Evolutionary conservation across 1,140 invertebrate species (phyloP).

Genomic region (Aricia agestis): DNA sequence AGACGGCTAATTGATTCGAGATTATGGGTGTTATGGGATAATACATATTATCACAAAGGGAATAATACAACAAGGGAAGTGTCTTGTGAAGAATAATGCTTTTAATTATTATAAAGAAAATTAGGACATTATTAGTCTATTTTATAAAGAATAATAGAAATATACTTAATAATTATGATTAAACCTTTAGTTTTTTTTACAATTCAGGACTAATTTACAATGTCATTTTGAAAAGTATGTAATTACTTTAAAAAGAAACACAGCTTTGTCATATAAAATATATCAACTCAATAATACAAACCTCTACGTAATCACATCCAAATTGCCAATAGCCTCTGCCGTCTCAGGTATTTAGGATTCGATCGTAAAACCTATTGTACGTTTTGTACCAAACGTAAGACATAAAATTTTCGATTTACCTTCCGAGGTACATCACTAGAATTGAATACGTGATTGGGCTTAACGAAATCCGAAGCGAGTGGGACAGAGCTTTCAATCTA

Average conservation of each 20-base stretch:
- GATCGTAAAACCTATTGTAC: slow-evolving; percentile 9
- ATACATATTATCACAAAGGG: not conserved
- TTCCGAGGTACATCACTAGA: slow-evolving; percentile 7
- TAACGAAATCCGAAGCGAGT: slow-evolving; percentile 14
- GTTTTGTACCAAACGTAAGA: slow-evolving; percentile 4
- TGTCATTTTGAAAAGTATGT: no score
- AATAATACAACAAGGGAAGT: slow-evolving; percentile 1
- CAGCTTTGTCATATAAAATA: no score
- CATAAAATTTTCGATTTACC: slow-evolving; percentile 7
- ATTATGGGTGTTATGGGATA: slow-evolving; percentile 18
- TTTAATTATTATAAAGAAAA: no score
- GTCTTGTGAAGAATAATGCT: not conserved
- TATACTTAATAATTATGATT: no score
- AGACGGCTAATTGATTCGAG: slow-evolving; percentile 12
- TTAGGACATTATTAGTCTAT: no score
- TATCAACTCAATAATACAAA: not conserved
- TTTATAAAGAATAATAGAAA: no score
- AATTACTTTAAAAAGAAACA: no score
- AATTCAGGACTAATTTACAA: no score
- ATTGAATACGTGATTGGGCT: slow-evolving; percentile 14
- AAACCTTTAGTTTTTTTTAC: no score
- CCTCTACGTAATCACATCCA: not conserved
- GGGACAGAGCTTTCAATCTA: slow-evolving; percentile 11
- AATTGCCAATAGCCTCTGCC: not conserved
- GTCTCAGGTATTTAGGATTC: not conserved